phyloP scores from a whole-genome alignment of 2,888 invertebrate genomes.

The Acanthosepion lycidas region DNA sequence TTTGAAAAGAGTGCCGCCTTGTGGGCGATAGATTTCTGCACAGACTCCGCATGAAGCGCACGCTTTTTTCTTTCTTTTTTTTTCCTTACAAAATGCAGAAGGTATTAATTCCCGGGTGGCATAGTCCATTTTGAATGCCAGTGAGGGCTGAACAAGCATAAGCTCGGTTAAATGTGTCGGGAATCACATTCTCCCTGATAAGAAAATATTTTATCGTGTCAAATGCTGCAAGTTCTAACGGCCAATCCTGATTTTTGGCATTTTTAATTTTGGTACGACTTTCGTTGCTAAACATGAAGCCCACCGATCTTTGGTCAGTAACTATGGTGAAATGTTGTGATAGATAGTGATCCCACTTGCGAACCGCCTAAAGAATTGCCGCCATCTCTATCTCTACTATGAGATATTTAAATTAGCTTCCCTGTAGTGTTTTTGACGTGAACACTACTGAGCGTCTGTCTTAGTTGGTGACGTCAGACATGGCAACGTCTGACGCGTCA shows the following conservation, averaged over 20 bases:
- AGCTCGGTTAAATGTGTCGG: slow-evolving; percentile 33
- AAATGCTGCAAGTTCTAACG: neutral
- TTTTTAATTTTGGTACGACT: neutral
- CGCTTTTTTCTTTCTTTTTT: neutral
- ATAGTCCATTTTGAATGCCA: no score
- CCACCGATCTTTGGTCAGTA: neutral
- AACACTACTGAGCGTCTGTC: neutral
- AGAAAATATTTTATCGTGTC: neutral
- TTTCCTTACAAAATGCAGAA: neutral
- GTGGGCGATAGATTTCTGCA: neutral
- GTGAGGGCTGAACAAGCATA: neutral
- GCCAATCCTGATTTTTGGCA: neutral
- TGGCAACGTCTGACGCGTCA: no score
- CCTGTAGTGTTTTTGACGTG: neutral
- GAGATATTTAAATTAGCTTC: neutral
- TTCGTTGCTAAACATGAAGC: neutral
- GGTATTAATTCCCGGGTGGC: no score
- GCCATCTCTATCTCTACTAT: neutral
- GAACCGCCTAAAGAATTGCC: neutral
- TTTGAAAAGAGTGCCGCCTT: neutral
- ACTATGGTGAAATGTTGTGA: neutral
- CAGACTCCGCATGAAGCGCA: neutral
- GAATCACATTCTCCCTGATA: neutral
- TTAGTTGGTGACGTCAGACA: neutral
- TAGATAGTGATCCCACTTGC: neutral